Evolutionary conservation across 2,888 invertebrate species (phyloP), one percentile per base, ranked within the genome.

Genomic region (Drosophila hamatofila): DNA sequence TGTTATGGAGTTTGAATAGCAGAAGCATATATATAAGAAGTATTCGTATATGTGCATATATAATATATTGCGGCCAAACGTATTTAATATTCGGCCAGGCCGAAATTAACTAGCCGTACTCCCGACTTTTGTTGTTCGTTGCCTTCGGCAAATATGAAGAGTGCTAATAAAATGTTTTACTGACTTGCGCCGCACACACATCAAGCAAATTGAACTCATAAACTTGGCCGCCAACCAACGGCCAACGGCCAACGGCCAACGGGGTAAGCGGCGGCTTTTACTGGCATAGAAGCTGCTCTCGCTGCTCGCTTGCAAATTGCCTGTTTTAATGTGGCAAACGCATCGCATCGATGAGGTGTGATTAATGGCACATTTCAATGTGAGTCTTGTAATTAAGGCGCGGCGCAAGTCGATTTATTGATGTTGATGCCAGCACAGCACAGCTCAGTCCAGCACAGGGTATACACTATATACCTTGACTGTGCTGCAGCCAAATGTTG

Each of bases 281-380:
- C 27, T 37, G 58, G 48, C 48, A 5, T 18, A 4, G 35, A 23
- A 46, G 4, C 33, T n/a, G 41, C 16, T 16, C 23, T 33, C 52
- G 57, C 44, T 61, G 35, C 46, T 42, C 41, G 18, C 49, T 56
- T 25, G 59, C 65, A 78, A 86, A 80, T 83, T 80, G 80, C 67
- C 58, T 80, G 75, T 76, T 84, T 84, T 84, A 84, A 84, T 84
- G 78, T 67, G 73, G 37, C 80, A 56, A 70, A 68, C 63, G 78
- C 39, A n/a, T 39, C 39, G 39, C 81, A 86, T 84, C 84, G 87
- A 84, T 84, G 87, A 87, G 83, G 87, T 84, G 81, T 76, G 87
- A 84, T 86, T 86, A 86, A 84, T 84, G 87, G 78, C 71, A 70
- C 87, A 70, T 78, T 86, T 75, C 84, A 70, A 78, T 79, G 84